Evolutionary conservation across 2,113 vertebrate species (phyloP), one percentile per base, ranked within the genome.

Genomic region (Microtus montanus): DNA sequence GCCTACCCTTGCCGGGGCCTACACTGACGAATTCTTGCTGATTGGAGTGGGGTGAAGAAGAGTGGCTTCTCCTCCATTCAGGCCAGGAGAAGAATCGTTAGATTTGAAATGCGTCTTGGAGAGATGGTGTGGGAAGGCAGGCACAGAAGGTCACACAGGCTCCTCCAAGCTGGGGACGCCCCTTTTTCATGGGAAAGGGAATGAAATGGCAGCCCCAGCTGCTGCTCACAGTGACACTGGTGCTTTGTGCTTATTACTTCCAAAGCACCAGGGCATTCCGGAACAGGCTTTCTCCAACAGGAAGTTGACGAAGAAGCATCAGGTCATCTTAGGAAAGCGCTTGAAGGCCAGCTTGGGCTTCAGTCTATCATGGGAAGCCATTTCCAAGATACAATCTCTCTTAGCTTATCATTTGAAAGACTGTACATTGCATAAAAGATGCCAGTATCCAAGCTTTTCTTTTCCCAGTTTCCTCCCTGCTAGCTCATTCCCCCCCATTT

Each of bases 171-270:
- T 96, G 94, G 94, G 79, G 94, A 83, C 0, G 19, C 96, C 93
- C 71, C 75, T 88, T 97, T 98, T 91, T 35, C 0, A 97, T 91
- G 93, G 94, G 92, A 97, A 95, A 96, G 82, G 95, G 89, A 64
- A 91, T 35, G 82, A 83, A 90, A 96, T 84, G 74, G 94, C 49
- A 93, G 87, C 86, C 85, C 93, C 92, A 38, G 93, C 93, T 96
- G 92, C 95, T 61, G 97, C 95, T 93, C 94, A 64, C 79, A 0
- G 54, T 54, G 92, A 10, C 93, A 91, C 78, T 8, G 79, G 52
- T 84, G n/a, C 86, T 96, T 79, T 92, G 97, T 87, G 95, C 97
- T 96, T 71, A 28, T 92, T 96, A 92, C 79, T 93, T 96, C 92
- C 83, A 92, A 95, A 96, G 94, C 95, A 92, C 35, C 73, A 63